Evolutionary conservation across 2,113 vertebrate genomes (phyloP).

Genomic region (Falco punctatus): DNA sequence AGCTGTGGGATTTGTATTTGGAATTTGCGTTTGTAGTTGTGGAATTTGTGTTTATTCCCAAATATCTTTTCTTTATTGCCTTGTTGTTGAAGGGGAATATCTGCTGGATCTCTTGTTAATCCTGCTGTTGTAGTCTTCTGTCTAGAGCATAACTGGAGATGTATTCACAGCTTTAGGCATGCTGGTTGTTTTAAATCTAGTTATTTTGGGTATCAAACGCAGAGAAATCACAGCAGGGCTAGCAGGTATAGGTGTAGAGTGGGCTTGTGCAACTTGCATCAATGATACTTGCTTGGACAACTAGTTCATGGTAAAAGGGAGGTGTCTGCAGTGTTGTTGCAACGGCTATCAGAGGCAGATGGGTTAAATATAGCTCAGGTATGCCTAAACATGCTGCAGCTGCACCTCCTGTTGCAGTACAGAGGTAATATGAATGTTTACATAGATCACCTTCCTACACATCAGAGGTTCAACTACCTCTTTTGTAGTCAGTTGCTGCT

Average conservation of each 20-base stretch:
- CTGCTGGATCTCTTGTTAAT: slow-evolving; percentile 9
- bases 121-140: neutral
- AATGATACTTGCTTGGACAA: fast-evolving
- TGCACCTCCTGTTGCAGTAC: neutral
- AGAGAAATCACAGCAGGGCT: neutral
- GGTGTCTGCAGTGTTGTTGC: neutral
- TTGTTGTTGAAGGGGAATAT: neutral
- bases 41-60: slow-evolving; percentile 1
- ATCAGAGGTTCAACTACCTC: neutral
- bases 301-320: too few species aligned
- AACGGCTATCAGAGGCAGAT: neutral
- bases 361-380: slow-evolving; percentile 32
- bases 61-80: neutral
- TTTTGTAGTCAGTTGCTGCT: neutral
- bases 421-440: neutral
- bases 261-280: neutral
- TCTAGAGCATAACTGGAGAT: neutral
- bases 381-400: neutral
- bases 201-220: neutral
- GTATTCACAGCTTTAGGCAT: neutral
- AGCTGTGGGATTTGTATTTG: neutral
- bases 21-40: neutral
- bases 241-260: neutral
- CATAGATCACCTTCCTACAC: neutral
- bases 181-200: neutral